A percentile compares a stretch with the other conserved stretches of the same genome.
These are phyloP conservation scores for Ataeniobius toweri DNA, from an alignment of 2,797 vertebrate species.

Conservation along the genomic window DNA sequence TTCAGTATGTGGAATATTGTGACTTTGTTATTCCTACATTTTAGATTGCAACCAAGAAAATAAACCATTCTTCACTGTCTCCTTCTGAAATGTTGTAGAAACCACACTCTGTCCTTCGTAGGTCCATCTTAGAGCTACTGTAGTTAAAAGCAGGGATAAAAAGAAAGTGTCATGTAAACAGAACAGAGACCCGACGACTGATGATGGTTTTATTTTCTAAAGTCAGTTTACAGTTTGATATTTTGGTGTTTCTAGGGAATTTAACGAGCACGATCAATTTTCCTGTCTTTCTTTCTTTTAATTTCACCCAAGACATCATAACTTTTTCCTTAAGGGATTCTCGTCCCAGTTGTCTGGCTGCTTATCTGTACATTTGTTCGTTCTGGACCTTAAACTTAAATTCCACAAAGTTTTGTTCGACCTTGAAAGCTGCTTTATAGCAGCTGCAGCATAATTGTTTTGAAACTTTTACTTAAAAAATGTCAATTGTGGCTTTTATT, in stretches of 20 bases:
- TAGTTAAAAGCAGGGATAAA: neutral
- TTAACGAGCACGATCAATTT: neutral
- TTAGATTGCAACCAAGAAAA: neutral
- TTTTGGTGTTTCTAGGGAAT: neutral
- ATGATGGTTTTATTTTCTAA: neutral
- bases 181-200: neutral
- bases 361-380: neutral
- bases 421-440: conserved; percentile 47
- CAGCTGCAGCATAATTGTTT: conserved; percentile 47
- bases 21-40: neutral
- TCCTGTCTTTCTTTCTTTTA: neutral
- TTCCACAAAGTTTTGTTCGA: conserved; percentile 45
- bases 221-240: neutral
- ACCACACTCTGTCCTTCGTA: neutral
- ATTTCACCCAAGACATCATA: neutral
- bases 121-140: neutral
- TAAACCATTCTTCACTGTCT: neutral
- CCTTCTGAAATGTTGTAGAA: neutral
- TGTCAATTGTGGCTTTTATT: conserved; percentile 68
- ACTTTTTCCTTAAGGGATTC: neutral
- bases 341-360: neutral
- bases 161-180: neutral
- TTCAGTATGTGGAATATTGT: neutral
- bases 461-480: conserved; percentile 27
- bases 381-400: conserved; percentile 10